These are phyloP conservation scores for Mycetomoellerius zeteki DNA, from an alignment of 1,140 invertebrate species.

Conservation along the genomic window DNA sequence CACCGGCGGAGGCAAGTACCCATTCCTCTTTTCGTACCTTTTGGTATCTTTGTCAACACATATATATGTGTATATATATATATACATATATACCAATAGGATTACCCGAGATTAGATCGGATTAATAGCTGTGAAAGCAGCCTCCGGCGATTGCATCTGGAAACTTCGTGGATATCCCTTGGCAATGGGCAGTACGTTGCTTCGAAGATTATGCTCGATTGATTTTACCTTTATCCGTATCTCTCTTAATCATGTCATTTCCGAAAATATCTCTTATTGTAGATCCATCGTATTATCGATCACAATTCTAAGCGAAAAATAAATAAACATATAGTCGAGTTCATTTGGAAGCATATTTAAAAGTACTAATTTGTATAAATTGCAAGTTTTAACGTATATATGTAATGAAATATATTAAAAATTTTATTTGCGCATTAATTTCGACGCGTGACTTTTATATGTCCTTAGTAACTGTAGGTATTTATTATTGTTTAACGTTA, in stretches of 20 bases:
- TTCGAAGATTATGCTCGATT: conserved; percentile 55
- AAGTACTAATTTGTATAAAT: too few relatives aligned
- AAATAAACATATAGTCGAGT: neutral
- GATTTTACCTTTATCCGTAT: conserved; percentile 31
- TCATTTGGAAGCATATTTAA: too few relatives aligned
- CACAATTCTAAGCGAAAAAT: neutral
- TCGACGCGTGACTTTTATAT: too few relatives aligned
- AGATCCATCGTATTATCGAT: neutral
- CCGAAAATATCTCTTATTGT: neutral
- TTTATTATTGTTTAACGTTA: too few relatives aligned
- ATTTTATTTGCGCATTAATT: too few relatives aligned
- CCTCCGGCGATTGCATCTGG: conserved; percentile 41
- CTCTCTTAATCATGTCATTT: neutral
- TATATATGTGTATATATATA: neutral
- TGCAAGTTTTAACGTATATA: too few relatives aligned
- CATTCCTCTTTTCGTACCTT: conserved; percentile 13
- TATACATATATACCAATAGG: conserved; percentile 3
- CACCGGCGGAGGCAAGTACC: conserved; percentile 93
- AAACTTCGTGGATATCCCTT: conserved; percentile 53
- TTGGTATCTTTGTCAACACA: neutral
- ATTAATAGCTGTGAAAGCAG: conserved; percentile 60
- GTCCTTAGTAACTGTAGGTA: too few relatives aligned
- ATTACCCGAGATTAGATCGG: conserved; percentile 42
- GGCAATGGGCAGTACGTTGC: conserved; percentile 38
- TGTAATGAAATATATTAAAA: too few relatives aligned